These are phyloP conservation scores for Macrotrachela quadricornifera DNA, from an alignment of 1,140 invertebrate genomes.

Conservation along the genomic window DNA sequence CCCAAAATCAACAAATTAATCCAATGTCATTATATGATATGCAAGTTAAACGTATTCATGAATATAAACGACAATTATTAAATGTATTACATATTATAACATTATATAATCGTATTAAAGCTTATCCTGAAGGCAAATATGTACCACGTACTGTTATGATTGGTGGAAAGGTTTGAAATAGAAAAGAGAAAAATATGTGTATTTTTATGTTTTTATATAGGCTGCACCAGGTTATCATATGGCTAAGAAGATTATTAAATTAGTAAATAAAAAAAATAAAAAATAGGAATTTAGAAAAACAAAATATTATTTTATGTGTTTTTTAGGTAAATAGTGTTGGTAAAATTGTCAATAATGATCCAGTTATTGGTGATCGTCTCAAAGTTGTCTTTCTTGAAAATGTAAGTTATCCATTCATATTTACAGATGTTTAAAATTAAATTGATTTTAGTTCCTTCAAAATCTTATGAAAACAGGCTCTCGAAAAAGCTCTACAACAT, in stretches of 20 bases:
- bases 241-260: slow-evolving; percentile 85
- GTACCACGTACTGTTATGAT: slow-evolving; percentile 90
- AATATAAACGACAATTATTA: slow-evolving; percentile 90
- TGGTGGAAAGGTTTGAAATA: slow-evolving; percentile 50
- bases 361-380: slow-evolving; percentile 77
- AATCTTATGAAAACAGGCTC: no score
- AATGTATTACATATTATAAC: slow-evolving; percentile 90
- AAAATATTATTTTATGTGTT: no score
- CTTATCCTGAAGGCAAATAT: slow-evolving; percentile 51
- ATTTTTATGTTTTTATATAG: no score
- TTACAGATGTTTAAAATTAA: no score
- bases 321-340: slow-evolving; percentile 44
- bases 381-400: slow-evolving; percentile 36
- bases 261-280: slow-evolving; percentile 42
- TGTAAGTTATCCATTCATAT: neutral
- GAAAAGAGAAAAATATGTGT: no score
- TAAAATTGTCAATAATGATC: slow-evolving; percentile 85
- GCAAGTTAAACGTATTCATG: slow-evolving; percentile 85
- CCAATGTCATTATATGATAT: slow-evolving; percentile 79
- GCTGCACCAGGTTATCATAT: slow-evolving; percentile 90
- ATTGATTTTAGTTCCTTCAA: no score
- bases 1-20: slow-evolving; percentile 74
- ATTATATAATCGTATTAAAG: slow-evolving; percentile 88
- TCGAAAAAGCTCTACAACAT: no score
- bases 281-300: no score